Evolutionary conservation across 2,888 invertebrate genomes (phyloP), one percentile per base, ranked within the genome.

Genomic region (Phrixothrix hirtus): DNA sequence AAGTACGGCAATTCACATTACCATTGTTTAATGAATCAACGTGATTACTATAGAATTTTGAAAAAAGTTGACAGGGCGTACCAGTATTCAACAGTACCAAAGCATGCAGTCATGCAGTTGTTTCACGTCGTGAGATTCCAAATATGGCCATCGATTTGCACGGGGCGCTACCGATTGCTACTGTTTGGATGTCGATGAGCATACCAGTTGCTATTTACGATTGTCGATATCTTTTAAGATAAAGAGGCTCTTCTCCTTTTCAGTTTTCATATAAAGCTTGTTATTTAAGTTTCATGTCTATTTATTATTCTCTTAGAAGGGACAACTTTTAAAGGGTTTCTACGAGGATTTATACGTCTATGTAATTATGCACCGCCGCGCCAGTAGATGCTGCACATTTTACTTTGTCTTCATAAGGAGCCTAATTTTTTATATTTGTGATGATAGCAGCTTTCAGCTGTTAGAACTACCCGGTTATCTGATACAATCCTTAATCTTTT

Each of bases 101-200:
- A 57, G 61, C 60, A 61, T 61, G 61, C 51, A 58, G 59, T 55
- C 57, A 58, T 55, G 58, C 61, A 46, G 46, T 39, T 34, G 49
- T 48, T 45, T 58, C 46, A 52, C 30, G 52, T 63, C 63, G 63
- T 63, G 63, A 58, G 34, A 54, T 57, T 50, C 64, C 64, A 60
- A 64, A 64, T 64, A 64, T 61, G 64, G 64, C 30, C 35, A 44
- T 44, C 55, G 56, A 61, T 62, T 63, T 61, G 60, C 61, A 61
- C 60, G 47, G 61, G 63, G 57, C 57, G 60, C 60, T 60, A 61
- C 60, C 55, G 60, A 58, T 63, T 57, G 60, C 62, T 62, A 61
- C 60, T 54, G 58, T 59, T 59, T 50, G 47, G 52, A 52, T 60
- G 63, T 62, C 61, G 58, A 59, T 61, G 57, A 55, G 53, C 59